Evolutionary conservation across 2,888 invertebrate genomes (phyloP).

Genomic region (Metalampra italica): DNA sequence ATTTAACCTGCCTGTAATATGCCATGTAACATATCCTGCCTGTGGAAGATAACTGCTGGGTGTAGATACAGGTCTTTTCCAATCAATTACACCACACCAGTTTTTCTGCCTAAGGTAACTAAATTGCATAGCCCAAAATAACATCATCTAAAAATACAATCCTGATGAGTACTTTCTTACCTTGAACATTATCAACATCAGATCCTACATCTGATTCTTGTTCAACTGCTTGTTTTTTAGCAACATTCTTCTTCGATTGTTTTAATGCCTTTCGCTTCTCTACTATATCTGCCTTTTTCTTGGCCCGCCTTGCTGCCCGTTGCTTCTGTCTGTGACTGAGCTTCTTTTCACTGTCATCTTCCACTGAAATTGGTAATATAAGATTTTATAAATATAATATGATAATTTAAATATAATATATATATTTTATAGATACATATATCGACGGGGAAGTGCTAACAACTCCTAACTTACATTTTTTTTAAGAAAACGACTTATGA

Average conservation of each 20-base stretch:
- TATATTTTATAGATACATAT: too few species aligned
- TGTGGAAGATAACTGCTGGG: too few species aligned
- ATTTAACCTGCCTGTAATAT: too few species aligned
- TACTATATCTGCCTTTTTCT: conserved; percentile 69
- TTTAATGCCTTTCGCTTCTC: conserved; percentile 65
- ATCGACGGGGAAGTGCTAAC: too few species aligned
- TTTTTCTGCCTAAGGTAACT: too few species aligned
- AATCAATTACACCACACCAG: too few species aligned
- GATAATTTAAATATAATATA: background rate
- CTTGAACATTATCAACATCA: conserved; percentile 49
- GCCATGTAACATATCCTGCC: too few species aligned
- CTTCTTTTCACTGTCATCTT: conserved; percentile 76
- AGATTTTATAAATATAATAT: background rate
- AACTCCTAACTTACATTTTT: too few species aligned
- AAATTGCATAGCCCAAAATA: too few species aligned
- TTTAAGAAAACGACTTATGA: too few species aligned
- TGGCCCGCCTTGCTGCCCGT: conserved; percentile 79
- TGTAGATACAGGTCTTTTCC: too few species aligned
- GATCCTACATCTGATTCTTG: conserved; percentile 38
- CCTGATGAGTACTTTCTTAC: conserved; percentile 15
- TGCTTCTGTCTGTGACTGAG: conserved; percentile 85
- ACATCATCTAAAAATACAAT: too few species aligned
- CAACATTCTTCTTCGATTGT: conserved; percentile 59
- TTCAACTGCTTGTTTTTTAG: conserved; percentile 36
- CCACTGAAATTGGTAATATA: conserved; percentile 42